Base-by-base conservation (phyloP, 2,797 vertebrate genomes). In the Eleutherodactylus coqui region DNA sequence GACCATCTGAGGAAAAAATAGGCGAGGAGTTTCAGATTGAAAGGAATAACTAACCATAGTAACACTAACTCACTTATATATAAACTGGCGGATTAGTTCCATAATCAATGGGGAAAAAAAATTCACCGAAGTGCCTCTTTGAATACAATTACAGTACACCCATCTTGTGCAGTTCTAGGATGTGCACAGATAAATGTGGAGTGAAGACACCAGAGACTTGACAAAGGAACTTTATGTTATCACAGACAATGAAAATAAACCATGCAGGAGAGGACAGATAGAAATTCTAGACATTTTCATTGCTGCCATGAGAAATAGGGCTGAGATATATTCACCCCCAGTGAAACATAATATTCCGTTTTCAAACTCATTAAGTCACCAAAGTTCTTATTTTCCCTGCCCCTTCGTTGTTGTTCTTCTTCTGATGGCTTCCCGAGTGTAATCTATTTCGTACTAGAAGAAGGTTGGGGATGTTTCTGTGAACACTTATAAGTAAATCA, bases 241-340 rank as follows among this genome's bases (percentile, higher is more conserved):
- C 67, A 85, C 17, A 79, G 41, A 79, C 67, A 80, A 86, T 49
- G 19, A 4, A 81, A 64, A 58, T 45, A 80, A 72, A 43, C 17
- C 27, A 16, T 60, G 43, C 55, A 80, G 78, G 32, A 81, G 29
- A 75, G 34, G 55, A 77, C 55, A 77, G 24, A 45, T 51, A 11
- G 34, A 78, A 78, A 55, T 45, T 32, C n/a, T 55, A 21, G n/a
- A 43, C 69, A 49, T 16, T 32, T 45, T 62, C 75, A 34, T 47
- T 24, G 24, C 11, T 1, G 24, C 34, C 16, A 64, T 0, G 24
- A 49, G 27, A 11, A 34, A 51, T n/a, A 41, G 34, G 11, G 21
- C n/a, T 24, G 3, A 38, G 32, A 43, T 32, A 29, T 7, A 24
- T 55, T 60, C 14, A 16, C 34, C 51, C 49, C 29, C 53, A 58